phyloP scores from a whole-genome alignment of 2,888 invertebrate species.

The Monochamus alternatus region DNA sequence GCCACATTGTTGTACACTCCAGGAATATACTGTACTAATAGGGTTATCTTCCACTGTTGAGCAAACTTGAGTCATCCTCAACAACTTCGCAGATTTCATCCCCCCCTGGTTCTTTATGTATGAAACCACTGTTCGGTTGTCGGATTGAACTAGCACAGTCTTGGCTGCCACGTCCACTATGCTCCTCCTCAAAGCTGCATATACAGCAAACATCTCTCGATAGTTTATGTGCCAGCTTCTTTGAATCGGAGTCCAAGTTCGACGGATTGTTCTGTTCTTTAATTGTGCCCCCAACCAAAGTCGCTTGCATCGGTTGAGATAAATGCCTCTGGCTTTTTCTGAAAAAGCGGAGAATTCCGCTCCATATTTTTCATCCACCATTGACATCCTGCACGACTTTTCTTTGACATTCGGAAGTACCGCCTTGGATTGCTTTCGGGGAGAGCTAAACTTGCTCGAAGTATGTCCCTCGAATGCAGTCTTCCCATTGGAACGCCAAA shows the following conservation, averaged over 20 bases:
- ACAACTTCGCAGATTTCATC: slow-evolving; percentile 5
- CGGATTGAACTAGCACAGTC: slow-evolving; percentile 29
- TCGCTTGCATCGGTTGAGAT: slow-evolving; percentile 2
- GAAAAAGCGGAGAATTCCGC: not conserved
- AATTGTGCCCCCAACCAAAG: not conserved
- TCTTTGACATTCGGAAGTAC: not conserved
- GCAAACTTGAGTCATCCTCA: not conserved
- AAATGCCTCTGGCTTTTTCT: not conserved
- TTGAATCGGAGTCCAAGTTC: not conserved
- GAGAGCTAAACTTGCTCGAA: slow-evolving; percentile 22
- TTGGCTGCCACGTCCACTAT: not conserved
- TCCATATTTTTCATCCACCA: slow-evolving; percentile 4
- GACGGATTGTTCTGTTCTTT: not conserved
- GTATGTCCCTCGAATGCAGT: slow-evolving; percentile 34
- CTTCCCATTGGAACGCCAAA: too few species aligned
- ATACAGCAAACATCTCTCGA: not conserved
- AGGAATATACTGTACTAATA: slow-evolving; percentile 22
- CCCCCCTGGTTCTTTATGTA: slow-evolving; percentile 30
- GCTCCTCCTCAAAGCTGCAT: not conserved
- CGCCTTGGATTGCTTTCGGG: slow-evolving; percentile 19
- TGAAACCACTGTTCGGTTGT: slow-evolving; percentile 32
- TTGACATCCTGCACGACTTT: not conserved
- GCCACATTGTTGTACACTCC: slow-evolving; percentile 43
- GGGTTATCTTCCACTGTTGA: not conserved
- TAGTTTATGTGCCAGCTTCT: slow-evolving; percentile 1